Conservation (phyloP, 1,140 invertebrate species). For the Pseudomyrmex concolor region DNA sequence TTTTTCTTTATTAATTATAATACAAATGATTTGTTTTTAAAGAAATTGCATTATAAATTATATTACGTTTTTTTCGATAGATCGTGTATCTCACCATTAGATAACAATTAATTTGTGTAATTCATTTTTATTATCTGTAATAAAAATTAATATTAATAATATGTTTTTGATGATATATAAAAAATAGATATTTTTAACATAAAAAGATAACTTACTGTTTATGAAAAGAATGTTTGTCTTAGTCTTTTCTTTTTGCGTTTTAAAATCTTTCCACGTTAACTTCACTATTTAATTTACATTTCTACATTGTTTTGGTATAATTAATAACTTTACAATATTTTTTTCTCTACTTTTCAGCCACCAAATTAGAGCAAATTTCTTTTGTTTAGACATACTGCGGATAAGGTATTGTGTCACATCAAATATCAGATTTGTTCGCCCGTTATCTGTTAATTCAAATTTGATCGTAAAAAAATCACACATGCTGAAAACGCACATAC, state of each 20-base stretch:
- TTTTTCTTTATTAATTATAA: too few relatives aligned
- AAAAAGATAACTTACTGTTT: not conserved
- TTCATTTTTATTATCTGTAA: not conserved
- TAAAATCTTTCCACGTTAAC: not conserved
- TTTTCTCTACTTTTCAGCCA: not conserved
- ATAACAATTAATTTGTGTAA: too few relatives aligned
- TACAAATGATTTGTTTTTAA: too few relatives aligned
- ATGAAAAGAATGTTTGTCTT: not conserved
- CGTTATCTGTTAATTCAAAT: slow-evolving; percentile 21
- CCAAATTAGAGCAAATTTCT: not conserved
- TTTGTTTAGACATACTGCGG: not conserved
- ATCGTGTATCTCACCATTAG: too few relatives aligned
- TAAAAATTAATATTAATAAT: not conserved
- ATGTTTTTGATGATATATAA: not conserved
- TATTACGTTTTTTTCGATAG: too few relatives aligned
- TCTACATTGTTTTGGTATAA: not conserved
- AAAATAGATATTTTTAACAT: not conserved
- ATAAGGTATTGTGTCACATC: not conserved
- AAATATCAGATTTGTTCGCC: not conserved
- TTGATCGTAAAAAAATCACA: slow-evolving; percentile 1
- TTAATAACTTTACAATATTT: not conserved
- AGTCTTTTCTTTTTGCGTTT: not conserved
- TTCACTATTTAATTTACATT: not conserved
- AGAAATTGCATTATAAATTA: too few relatives aligned
- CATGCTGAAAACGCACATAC: not conserved